phyloP scores from a whole-genome alignment of 2,888 invertebrate species.

The Drosophila kokeensis region DNA sequence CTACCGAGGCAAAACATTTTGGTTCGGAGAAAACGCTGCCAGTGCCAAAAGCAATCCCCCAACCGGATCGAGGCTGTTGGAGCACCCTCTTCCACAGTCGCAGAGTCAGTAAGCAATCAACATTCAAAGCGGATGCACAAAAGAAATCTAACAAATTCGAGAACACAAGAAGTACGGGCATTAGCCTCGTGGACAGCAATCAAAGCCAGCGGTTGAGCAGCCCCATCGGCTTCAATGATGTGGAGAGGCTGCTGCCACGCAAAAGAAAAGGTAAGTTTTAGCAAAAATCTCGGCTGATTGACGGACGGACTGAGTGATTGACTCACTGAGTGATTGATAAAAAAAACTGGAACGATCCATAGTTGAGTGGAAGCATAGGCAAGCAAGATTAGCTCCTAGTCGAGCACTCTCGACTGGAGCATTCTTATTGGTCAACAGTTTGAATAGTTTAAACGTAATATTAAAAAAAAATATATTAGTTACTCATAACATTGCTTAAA shows the following conservation, averaged over 20 bases:
- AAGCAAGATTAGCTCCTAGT: background rate
- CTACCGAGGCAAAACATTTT: background rate
- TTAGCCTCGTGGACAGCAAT: constrained; percentile 12
- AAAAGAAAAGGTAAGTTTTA: constrained; percentile 20
- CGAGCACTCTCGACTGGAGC: too few relatives aligned
- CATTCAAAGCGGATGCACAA: background rate
- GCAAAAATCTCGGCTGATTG: background rate
- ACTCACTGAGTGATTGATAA: too few relatives aligned
- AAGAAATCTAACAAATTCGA: background rate
- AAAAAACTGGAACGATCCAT: too few relatives aligned
- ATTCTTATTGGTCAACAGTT: too few relatives aligned
- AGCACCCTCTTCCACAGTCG: constrained; percentile 21
- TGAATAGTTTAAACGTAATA: too few relatives aligned
- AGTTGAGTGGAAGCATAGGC: too few relatives aligned
- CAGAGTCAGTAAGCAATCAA: constrained; percentile 7
- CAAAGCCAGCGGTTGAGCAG: background rate
- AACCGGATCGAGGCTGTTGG: constrained; percentile 17
- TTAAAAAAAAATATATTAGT: too few relatives aligned
- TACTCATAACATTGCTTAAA: too few relatives aligned
- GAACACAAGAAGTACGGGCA: background rate
- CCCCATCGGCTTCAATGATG: constrained; percentile 8
- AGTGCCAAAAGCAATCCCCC: background rate
- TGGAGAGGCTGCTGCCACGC: constrained; percentile 15
- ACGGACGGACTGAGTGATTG: background rate
- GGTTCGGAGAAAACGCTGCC: background rate